phyloP scores from a whole-genome alignment of 2,797 vertebrate species.

The Coluber constrictor region DNA sequence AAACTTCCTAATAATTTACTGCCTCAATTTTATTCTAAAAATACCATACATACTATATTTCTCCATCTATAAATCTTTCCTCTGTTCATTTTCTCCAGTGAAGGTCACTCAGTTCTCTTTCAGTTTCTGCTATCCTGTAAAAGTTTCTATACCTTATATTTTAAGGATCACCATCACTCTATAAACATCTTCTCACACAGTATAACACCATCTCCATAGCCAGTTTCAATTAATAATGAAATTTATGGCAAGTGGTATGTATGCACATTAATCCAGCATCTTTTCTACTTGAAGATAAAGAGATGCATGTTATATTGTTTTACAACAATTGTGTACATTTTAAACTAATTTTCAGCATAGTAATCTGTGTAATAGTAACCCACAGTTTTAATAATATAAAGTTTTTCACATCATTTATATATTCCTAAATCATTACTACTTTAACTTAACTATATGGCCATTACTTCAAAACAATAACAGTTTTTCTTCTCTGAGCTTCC shows the following conservation, averaged over 20 bases:
- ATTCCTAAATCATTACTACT: not conserved
- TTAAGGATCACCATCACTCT: not conserved
- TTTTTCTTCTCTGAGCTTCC: not conserved
- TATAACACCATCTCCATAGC: not conserved
- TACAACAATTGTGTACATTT: not conserved
- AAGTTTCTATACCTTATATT: not conserved
- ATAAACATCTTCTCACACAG: not conserved
- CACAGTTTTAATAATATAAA: not conserved
- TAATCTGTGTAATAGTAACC: not conserved
- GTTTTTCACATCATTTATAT: not conserved
- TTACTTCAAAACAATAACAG: not conserved
- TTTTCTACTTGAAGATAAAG: not conserved
- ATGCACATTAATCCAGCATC: not conserved
- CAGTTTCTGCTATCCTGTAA: not conserved
- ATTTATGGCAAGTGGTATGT: not conserved
- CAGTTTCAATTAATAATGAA: not conserved
- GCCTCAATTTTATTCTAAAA: not conserved
- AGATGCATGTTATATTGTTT: not conserved
- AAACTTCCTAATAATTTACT: not conserved
- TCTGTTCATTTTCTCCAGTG: not conserved
- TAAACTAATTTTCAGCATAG: not conserved
- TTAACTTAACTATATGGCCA: not conserved
- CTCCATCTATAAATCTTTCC: not conserved
- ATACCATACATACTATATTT: not conserved
- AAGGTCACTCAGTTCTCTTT: not conserved